Percentiles rank a stretch among this genome's conserved stretches.
Conservation (phyloP, 2,113 vertebrate species). For the Eulacestoma nigropectus region DNA sequence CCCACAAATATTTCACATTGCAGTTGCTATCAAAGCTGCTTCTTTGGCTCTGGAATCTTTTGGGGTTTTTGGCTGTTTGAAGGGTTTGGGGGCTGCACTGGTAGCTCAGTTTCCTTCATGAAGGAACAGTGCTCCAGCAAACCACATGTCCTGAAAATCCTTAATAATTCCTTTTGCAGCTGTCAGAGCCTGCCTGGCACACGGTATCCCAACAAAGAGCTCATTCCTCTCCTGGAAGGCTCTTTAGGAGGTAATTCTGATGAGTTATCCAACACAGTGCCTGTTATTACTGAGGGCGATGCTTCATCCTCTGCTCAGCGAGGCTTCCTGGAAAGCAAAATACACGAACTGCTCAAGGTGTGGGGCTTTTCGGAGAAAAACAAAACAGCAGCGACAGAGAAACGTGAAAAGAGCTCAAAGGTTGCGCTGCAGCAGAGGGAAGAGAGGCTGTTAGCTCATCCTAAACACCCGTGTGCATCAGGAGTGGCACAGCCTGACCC, state of each 20-base stretch:
- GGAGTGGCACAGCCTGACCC: background rate
- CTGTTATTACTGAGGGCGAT: background rate
- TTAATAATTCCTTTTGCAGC: background rate
- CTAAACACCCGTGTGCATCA: background rate
- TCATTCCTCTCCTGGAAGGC: background rate
- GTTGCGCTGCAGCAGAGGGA: background rate
- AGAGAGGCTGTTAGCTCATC: background rate
- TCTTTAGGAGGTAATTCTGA: background rate
- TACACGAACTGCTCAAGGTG: background rate
- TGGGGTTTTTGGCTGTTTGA: accelerated
- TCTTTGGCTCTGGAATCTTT: background rate
- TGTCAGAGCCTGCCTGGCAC: background rate
- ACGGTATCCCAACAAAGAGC: background rate
- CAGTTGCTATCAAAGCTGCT: background rate
- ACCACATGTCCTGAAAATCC: accelerated
- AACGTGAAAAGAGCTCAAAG: accelerated
- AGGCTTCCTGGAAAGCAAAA: background rate
- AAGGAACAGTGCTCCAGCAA: background rate
- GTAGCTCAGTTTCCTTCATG: background rate
- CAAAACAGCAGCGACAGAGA: background rate
- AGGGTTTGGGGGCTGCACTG: background rate
- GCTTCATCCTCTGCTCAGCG: background rate
- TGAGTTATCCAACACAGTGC: background rate
- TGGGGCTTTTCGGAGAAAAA: background rate
- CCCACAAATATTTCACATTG: background rate